These are phyloP conservation scores for Formica selysi DNA, from an alignment of 1,140 invertebrate species.

Conservation along the genomic window DNA sequence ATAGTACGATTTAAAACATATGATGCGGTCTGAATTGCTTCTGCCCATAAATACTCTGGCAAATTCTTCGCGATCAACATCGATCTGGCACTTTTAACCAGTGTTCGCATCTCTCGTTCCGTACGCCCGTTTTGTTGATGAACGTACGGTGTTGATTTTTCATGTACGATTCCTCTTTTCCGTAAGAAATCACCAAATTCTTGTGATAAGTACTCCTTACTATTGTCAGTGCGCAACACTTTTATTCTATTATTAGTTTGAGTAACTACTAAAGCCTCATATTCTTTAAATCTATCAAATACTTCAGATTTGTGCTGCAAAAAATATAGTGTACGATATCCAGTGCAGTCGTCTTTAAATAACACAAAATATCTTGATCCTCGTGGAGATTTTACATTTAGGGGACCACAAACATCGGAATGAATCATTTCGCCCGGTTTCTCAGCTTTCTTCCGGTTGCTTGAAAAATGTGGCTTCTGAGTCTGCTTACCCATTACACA, in stretches of 20 bases:
- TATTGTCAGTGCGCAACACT: neutral
- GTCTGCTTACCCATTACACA: constrained; percentile 35
- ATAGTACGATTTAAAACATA: neutral
- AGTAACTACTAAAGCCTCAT: neutral
- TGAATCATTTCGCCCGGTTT: constrained; percentile 21
- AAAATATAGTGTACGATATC: neutral
- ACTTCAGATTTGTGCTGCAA: neutral
- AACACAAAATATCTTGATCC: constrained; percentile 17
- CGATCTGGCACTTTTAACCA: neutral
- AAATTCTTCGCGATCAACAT: neutral
- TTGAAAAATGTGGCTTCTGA: constrained; percentile 8
- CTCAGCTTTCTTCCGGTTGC: neutral
- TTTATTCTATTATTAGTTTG: neutral
- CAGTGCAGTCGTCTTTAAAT: constrained; percentile 15
- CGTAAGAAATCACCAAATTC: neutral
- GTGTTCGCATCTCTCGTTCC: neutral
- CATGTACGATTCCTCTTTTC: neutral
- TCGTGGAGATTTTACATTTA: constrained; percentile 33
- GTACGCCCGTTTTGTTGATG: constrained; percentile 19
- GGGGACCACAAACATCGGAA: neutral
- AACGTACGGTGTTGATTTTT: neutral
- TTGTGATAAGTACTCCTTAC: neutral
- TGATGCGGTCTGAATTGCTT: neutral
- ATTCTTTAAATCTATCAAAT: neutral
- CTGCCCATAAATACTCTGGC: neutral